Evolutionary conservation across 2,888 invertebrate species (phyloP).

Genomic region (Drosophila siamana): DNA sequence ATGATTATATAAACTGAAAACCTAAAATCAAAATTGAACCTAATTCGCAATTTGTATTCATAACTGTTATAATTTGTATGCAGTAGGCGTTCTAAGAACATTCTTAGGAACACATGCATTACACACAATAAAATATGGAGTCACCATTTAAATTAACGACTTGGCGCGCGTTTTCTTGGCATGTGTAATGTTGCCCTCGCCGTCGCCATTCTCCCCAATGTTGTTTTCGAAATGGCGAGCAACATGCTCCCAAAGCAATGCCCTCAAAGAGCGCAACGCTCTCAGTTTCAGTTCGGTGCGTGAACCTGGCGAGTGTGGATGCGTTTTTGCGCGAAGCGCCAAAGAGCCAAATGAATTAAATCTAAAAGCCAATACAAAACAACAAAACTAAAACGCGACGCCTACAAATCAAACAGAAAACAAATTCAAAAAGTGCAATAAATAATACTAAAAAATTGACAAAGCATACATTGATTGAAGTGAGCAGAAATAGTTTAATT

Average conservation of each 20-base stretch:
- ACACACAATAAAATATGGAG: too few relatives aligned
- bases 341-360: conserved; percentile 48
- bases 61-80: background rate
- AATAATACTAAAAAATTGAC: conserved; percentile 9
- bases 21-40: too few relatives aligned
- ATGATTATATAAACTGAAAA: too few relatives aligned
- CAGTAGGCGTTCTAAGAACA: too few relatives aligned
- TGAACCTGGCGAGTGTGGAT: conserved; percentile 83
- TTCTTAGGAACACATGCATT: background rate
- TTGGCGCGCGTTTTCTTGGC: conserved; percentile 32
- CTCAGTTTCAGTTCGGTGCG: conserved; percentile 81
- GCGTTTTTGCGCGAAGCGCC: conserved; percentile 72
- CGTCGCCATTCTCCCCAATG: conserved; percentile 14
- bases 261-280: conserved; percentile 27
- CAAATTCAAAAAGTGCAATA: conserved; percentile 26
- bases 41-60: too few relatives aligned
- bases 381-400: conserved; percentile 55
- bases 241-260: conserved; percentile 30
- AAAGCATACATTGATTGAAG: conserved; percentile 11
- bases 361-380: conserved; percentile 43
- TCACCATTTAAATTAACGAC: conserved; percentile 6
- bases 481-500: conserved; percentile 9
- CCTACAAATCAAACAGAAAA: conserved; percentile 26
- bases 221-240: conserved; percentile 51
- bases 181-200: conserved; percentile 10